These are phyloP conservation scores for Sapayoa aenigma DNA, from an alignment of 2,113 vertebrate genomes.

Conservation along the genomic window DNA sequence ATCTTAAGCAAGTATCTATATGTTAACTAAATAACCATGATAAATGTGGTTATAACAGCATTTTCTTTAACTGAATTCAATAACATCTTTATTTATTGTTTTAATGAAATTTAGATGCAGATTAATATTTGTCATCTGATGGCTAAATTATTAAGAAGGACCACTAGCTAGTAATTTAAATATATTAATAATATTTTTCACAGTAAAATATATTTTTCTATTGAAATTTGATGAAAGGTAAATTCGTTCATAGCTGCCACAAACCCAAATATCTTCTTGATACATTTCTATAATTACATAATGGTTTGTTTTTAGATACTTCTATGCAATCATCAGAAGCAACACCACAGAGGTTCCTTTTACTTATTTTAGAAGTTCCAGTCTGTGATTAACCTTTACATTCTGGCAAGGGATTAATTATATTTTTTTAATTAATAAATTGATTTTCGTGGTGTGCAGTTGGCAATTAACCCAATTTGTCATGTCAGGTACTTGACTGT, in stretches of 20 bases:
- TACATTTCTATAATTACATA: not conserved
- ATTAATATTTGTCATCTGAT: not conserved
- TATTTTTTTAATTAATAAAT: not conserved
- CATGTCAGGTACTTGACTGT: not conserved
- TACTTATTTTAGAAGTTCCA: not conserved
- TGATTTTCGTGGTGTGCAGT: not conserved
- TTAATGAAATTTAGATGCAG: not conserved
- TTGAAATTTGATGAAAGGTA: not conserved
- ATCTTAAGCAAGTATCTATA: not conserved
- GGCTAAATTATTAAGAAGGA: not conserved
- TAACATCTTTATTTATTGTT: not conserved
- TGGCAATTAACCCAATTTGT: constrained; percentile 7
- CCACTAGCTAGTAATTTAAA: not conserved
- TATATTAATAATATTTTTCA: not conserved
- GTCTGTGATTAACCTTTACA: not conserved
- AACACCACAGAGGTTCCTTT: not conserved
- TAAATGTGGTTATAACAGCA: not conserved
- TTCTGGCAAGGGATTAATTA: not conserved
- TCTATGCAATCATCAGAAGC: not conserved
- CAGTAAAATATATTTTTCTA: not conserved
- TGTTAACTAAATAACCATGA: not conserved
- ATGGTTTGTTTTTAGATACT: not conserved
- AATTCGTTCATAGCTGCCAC: not conserved
- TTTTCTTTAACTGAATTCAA: not conserved
- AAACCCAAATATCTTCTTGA: not conserved